A percentile compares a stretch with the other conserved stretches of the same genome.
These are phyloP conservation scores for Musca domestica DNA, from an alignment of 1,140 invertebrate species.

Conservation along the genomic window DNA sequence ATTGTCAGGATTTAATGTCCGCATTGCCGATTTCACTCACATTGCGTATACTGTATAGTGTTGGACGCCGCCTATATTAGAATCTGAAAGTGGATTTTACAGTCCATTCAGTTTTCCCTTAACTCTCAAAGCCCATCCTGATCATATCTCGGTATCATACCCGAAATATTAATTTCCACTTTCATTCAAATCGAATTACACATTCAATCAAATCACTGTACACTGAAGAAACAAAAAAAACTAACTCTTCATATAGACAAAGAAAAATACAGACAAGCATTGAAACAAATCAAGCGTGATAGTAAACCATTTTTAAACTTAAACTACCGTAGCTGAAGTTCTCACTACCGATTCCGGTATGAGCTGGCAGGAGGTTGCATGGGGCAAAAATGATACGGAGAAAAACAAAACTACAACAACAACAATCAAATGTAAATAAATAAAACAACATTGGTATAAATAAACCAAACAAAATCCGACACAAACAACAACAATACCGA, in stretches of 20 bases:
- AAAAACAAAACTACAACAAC: background rate
- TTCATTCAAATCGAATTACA: too few relatives aligned
- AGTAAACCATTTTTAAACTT: conserved; percentile 21
- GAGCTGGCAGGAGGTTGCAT: background rate
- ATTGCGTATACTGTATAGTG: too few relatives aligned
- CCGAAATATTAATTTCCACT: too few relatives aligned
- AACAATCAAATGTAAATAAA: conserved; percentile 14
- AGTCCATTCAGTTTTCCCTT: too few relatives aligned
- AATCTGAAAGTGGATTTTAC: too few relatives aligned
- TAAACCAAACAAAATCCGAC: background rate
- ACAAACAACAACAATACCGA: background rate
- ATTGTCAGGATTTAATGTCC: too few relatives aligned
- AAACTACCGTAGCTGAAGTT: conserved; percentile 16
- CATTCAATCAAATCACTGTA: background rate
- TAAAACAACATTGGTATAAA: conserved; percentile 7
- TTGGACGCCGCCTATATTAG: too few relatives aligned
- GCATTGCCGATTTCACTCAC: too few relatives aligned
- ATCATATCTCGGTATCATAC: too few relatives aligned
- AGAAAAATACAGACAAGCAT: background rate
- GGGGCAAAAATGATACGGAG: background rate
- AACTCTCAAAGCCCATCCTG: too few relatives aligned
- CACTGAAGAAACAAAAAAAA: background rate
- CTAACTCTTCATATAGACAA: background rate
- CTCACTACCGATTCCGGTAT: too few relatives aligned
- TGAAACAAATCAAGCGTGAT: conserved; percentile 20